A percentile compares a stretch with the other conserved stretches of the same genome.
Evolutionary conservation across 2,888 invertebrate species (phyloP).

Genomic region (Meliscaeva auricollis): DNA sequence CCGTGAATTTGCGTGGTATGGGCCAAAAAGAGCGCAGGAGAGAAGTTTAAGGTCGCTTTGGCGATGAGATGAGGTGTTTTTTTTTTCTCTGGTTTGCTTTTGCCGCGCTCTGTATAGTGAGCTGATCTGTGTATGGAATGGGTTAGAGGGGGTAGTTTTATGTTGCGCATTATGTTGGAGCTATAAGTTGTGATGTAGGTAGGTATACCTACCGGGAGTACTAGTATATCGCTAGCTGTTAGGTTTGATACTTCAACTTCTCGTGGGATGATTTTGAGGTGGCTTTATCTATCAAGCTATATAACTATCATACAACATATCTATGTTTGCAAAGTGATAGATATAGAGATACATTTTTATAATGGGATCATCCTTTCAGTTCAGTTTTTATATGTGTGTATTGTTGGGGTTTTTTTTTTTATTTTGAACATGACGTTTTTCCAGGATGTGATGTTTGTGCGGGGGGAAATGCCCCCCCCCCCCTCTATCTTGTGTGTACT

Average conservation of each 20-base stretch:
- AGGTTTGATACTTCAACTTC: constrained; percentile 28
- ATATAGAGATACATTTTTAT: constrained; percentile 55
- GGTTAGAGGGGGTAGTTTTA: constrained; percentile 73
- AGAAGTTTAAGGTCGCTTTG: constrained; percentile 70
- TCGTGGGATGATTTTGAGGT: constrained; percentile 48
- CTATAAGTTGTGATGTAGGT: constrained; percentile 17
- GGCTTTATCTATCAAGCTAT: neutral
- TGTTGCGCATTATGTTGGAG: constrained; percentile 72
- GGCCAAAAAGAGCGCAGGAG: constrained; percentile 49
- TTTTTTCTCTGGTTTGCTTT: constrained; percentile 1
- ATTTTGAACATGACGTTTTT: constrained; percentile 11
- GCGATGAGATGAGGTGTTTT: constrained; percentile 39
- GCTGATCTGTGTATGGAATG: constrained; percentile 41
- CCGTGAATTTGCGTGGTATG: constrained; percentile 74
- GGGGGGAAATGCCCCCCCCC: neutral
- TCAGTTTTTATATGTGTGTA: constrained; percentile 19
- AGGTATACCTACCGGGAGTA: too few relatives aligned
- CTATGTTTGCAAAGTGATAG: neutral
- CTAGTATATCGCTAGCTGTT: neutral
- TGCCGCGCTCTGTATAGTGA: constrained; percentile 1
- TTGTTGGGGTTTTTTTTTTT: constrained; percentile 11
- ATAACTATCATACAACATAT: constrained; percentile 6
- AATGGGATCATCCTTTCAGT: constrained; percentile 48
- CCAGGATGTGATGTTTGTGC: constrained; percentile 49
- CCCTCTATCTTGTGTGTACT: neutral